Base-by-base conservation (phyloP, 1,140 invertebrate genomes). In the Drosophila busckii region DNA sequence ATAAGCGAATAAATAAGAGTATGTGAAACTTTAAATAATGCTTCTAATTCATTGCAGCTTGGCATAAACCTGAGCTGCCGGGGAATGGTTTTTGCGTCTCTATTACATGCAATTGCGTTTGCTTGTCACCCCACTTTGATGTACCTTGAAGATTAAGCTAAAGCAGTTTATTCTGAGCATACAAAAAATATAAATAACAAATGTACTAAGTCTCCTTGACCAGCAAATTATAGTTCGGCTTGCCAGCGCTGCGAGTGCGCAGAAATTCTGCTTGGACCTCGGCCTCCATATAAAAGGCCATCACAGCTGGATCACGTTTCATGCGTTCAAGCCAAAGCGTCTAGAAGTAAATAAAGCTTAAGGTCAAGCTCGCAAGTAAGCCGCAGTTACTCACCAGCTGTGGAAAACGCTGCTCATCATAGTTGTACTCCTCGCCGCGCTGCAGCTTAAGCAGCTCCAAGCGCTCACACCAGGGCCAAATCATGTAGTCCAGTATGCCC, bases 401-500 rank as follows among this genome's bases (percentile, higher is more conserved):
- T 6, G 59, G 63, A 35, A 88, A 88, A 22, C 86, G 86, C n/a
- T 59, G 42, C 37, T 82, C 61, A 58, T 87, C 86, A 16, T 67
- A 76, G 46, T 84, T 63, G 25, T 86, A 87, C 12, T 87, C 87
- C 16, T 73, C 75, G 4, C 63, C 85, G 0, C 85, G 63, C 19
- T 87, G 68, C 16, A 84, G 50, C 22, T 83, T 70, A 0, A 87
- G 59, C 26, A 87, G 64, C 29, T 80, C 86, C 5, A 78, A 52
- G 12, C 94, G 90, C 85, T 97, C 95, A 70, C 93, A 93, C 94
- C 94, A 96, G 2, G 95, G 95, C 95, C 95, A 96, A 37, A 96
- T 94, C 94, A 96, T 95, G 50, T 94, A 93, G 85, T 97, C 95
- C n/a, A 93, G 88, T 89, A 94, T 94, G 9, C 94, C 94, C 2